phyloP scores from a whole-genome alignment of 1,140 invertebrate species.

The Adelges cooleyi region DNA sequence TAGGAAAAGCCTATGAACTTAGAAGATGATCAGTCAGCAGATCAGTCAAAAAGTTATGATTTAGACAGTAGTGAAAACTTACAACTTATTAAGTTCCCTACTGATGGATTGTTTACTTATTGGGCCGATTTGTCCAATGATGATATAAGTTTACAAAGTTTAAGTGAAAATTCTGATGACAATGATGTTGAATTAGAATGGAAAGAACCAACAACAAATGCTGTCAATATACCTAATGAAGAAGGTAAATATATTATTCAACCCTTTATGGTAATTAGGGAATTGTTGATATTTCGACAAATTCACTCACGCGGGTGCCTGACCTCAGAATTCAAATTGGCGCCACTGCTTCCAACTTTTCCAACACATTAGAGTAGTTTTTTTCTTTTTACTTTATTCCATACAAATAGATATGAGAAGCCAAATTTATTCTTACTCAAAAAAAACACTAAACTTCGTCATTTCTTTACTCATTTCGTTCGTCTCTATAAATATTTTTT shows the following conservation, averaged over 20 bases:
- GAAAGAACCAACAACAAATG: background rate
- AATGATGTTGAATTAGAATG: slow-evolving; percentile 7
- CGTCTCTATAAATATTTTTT: too few species aligned
- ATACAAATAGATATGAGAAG: too few species aligned
- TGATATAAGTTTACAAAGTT: background rate
- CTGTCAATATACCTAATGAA: slow-evolving; percentile 1
- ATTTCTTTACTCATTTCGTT: too few species aligned
- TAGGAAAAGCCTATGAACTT: slow-evolving; percentile 1
- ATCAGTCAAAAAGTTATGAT: slow-evolving; percentile 22
- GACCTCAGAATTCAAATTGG: too few species aligned
- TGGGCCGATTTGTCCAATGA: slow-evolving; percentile 17
- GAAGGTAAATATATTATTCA: background rate
- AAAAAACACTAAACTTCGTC: too few species aligned
- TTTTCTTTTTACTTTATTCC: too few species aligned
- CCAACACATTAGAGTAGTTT: too few species aligned
- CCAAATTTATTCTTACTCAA: too few species aligned
- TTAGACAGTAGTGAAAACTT: slow-evolving; percentile 30
- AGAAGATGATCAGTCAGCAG: background rate
- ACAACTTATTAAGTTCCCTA: slow-evolving; percentile 19
- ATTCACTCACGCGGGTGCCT: too few species aligned
- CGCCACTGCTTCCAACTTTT: too few species aligned
- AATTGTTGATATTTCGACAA: too few species aligned
- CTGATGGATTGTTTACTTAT: background rate
- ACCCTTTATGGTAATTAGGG: too few species aligned
- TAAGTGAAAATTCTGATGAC: slow-evolving; percentile 12